phyloP scores from a whole-genome alignment of 2,113 vertebrate species.

The Garra rufa region DNA sequence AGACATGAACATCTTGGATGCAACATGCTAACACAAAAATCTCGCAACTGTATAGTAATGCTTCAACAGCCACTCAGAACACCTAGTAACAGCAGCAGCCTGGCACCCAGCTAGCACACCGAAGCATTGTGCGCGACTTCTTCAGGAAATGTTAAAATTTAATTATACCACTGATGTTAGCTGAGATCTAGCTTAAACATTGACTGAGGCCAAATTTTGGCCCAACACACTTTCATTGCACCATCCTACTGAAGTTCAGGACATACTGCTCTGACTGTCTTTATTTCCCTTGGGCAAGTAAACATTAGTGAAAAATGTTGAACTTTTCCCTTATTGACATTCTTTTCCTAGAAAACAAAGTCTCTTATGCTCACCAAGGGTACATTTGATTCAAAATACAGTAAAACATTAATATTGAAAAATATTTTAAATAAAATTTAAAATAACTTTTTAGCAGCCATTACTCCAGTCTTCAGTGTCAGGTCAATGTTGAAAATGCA shows the following conservation, averaged over 20 bases:
- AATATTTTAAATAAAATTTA: background rate
- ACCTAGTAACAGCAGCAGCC: background rate
- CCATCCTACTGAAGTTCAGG: background rate
- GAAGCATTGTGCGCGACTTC: background rate
- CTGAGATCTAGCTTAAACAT: background rate
- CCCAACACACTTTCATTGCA: background rate
- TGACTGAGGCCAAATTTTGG: background rate
- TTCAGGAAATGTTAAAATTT: background rate
- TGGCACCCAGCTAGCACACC: background rate
- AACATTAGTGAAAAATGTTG: background rate
- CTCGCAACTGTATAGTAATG: background rate
- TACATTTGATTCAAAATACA: background rate
- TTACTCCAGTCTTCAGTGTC: background rate
- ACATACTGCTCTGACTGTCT: background rate
- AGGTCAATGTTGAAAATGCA: no score
- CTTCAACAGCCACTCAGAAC: background rate
- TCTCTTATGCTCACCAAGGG: background rate
- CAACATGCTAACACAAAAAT: background rate
- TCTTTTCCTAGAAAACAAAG: background rate
- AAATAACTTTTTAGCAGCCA: background rate
- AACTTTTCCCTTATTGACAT: slow-evolving; percentile 20
- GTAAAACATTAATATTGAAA: background rate
- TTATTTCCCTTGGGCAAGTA: slow-evolving; percentile 15
- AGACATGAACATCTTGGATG: no score
- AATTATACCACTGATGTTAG: background rate